Percentiles rank a stretch among this genome's conserved stretches.
Conservation (phyloP, 1,140 invertebrate genomes). For the Anadara kagoshimensis region DNA sequence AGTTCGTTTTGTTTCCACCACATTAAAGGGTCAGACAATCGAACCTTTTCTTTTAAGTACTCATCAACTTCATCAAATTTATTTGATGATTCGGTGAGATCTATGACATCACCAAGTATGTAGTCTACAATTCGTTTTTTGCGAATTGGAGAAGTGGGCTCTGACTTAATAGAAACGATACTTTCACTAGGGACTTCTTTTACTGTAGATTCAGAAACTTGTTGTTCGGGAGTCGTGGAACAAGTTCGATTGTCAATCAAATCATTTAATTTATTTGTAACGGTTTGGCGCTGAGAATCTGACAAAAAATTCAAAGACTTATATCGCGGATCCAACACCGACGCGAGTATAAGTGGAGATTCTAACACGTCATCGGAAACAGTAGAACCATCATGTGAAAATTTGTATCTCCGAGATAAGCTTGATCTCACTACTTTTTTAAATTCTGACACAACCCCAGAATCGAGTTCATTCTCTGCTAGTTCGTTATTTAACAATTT, state of each 20-base stretch:
- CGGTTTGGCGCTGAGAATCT: neutral
- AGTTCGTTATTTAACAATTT: conserved; percentile 1
- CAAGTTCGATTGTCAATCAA: neutral
- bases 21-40: neutral
- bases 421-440: neutral
- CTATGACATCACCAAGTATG: neutral
- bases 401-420: neutral
- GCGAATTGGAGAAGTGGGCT: neutral
- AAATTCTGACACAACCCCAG: neutral
- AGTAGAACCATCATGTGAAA: neutral
- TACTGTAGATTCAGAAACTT: neutral
- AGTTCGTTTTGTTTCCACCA: conserved; percentile 1
- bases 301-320: neutral
- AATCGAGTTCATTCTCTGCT: neutral
- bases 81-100: neutral
- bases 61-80: neutral
- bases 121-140: neutral
- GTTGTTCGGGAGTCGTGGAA: neutral
- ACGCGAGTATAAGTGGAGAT: conserved; percentile 1
- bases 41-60: neutral
- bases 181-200: neutral
- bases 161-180: neutral
- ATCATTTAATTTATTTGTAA: neutral
- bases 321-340: neutral
- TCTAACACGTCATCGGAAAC: neutral